Conservation (phyloP, 1,140 invertebrate species). For the Leptoteleia sp. region DNA sequence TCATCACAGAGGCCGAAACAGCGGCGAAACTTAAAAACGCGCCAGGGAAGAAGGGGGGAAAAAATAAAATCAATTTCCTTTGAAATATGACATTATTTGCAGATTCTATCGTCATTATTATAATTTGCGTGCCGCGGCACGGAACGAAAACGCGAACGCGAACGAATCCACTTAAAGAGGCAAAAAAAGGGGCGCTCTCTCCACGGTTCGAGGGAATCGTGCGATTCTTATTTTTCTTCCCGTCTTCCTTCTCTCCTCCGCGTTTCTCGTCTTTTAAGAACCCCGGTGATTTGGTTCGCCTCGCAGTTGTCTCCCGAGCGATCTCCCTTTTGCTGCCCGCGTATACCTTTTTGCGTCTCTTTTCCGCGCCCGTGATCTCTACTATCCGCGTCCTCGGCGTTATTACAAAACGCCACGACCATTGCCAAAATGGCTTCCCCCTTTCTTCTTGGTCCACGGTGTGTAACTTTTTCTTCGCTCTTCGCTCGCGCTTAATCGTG, state of each 20-base stretch:
- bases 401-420: constrained; percentile 36
- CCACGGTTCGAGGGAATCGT: constrained; percentile 32
- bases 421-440: constrained; percentile 41
- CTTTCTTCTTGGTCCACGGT: background rate
- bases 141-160: constrained; percentile 49
- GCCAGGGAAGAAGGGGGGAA: too few species aligned
- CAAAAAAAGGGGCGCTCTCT: constrained; percentile 44
- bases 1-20: too few species aligned
- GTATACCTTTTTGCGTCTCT: constrained; percentile 39
- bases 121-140: constrained; percentile 58
- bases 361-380: constrained; percentile 27
- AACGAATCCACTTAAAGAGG: constrained; percentile 57
- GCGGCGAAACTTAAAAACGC: too few species aligned
- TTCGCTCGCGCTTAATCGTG: constrained; percentile 16
- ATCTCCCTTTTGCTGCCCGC: constrained; percentile 36
- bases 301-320: constrained; percentile 32
- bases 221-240: constrained; percentile 18
- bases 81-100: constrained; percentile 63
- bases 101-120: constrained; percentile 54
- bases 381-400: constrained; percentile 9
- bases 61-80: constrained; percentile 56
- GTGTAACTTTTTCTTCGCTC: constrained; percentile 3
- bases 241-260: background rate
- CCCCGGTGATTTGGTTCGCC: constrained; percentile 15
- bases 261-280: constrained; percentile 27